phyloP scores from a whole-genome alignment of 1,140 invertebrate genomes.

The Tribolium castaneum region DNA sequence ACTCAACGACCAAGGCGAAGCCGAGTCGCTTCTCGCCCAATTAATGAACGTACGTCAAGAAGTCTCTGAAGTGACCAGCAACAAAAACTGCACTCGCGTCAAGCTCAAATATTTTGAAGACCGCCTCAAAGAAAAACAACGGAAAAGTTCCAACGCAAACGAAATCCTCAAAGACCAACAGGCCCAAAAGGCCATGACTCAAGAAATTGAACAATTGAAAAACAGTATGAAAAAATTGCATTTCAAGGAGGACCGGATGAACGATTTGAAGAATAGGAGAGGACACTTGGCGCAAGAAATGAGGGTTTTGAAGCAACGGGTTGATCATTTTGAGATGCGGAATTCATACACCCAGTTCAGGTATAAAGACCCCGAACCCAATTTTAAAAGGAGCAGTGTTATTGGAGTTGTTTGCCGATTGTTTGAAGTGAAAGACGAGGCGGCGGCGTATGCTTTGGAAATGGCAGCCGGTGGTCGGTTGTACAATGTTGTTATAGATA shows the following conservation, averaged over 20 bases:
- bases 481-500: conserved; percentile 92
- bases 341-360: conserved; percentile 78
- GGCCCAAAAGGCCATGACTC: neutral
- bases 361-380: conserved; percentile 80
- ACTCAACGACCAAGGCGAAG: conserved; percentile 82
- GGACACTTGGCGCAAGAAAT: conserved; percentile 68
- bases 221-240: conserved; percentile 70
- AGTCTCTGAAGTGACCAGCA: conserved; percentile 81
- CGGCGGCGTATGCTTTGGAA: conserved; percentile 84
- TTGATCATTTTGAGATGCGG: conserved; percentile 73
- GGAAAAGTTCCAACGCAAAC: conserved; percentile 74
- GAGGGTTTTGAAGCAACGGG: conserved; percentile 66
- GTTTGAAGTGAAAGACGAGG: conserved; percentile 80
- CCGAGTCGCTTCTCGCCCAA: conserved; percentile 90
- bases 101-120: conserved; percentile 77
- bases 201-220: conserved; percentile 22
- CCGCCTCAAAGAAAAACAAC: conserved; percentile 75
- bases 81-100: conserved; percentile 83
- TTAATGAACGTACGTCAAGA: conserved; percentile 83
- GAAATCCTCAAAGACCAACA: conserved; percentile 59
- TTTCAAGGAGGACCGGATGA: conserved; percentile 76
- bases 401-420: conserved; percentile 80
- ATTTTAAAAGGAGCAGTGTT: conserved; percentile 83
- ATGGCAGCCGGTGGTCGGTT: conserved; percentile 87
- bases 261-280: conserved; percentile 69